Base-by-base conservation (phyloP, 2,888 invertebrate species). In the Baronia brevicornis region DNA sequence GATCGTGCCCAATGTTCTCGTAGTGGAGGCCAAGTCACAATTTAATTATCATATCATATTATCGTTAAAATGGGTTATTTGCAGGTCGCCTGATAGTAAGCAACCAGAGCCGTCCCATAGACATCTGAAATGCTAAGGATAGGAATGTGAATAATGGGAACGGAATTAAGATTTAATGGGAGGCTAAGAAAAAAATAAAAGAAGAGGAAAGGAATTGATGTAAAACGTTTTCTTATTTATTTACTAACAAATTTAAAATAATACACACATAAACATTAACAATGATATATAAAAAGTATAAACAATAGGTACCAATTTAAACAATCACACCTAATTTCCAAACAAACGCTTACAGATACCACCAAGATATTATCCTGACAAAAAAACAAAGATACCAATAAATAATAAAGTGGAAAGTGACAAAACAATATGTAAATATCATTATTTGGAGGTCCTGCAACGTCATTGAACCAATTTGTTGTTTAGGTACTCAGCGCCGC, bases 381-480 rank as follows among this genome's bases (percentile, higher is more conserved):
- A 8, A 21, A 56, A 52, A 41, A 47, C 50, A 55, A 56, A 54
- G 62, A 59, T 57, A 51, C 34, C 44, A 49, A 48, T 57, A 52
- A 65, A 71, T 59, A 69, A 61, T 59, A 64, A 62, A 66, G 66
- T 67, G 55, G 71, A 77, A 82, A 82, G 80, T 84, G 82, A 84
- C 80, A 82, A 72, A 77, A 77, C 82, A 82, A 72, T 75, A 84
- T 84, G 82, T 80, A 79, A 84, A 84, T 84, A 82, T 49, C 68
- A 73, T 78, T 75, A 79, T 78, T 73, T 74, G 58, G 60, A 48
- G 39, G 40, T 64, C 57, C 9, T 41, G 73, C 74, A 27, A 24
- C 54, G 78, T 84, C 82, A 84, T 64, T 51, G 53, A 72, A 78
- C 62, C 74, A 84, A 84, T 82, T 82, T 82, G 80, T 73, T 60